Conservation (phyloP, 2,797 vertebrate genomes). For the Labeo calbasu region DNA sequence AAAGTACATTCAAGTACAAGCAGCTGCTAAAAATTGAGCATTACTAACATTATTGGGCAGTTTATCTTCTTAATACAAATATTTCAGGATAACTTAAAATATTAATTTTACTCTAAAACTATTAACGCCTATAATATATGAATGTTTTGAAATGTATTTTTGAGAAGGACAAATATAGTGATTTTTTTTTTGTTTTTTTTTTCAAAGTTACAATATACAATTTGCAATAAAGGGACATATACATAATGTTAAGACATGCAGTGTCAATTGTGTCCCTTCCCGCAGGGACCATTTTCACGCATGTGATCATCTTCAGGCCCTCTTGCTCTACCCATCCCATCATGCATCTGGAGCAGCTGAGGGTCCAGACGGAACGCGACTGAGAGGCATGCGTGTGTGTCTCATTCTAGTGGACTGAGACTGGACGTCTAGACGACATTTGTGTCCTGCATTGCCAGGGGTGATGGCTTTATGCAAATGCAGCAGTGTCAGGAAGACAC, state of each 20-base stretch:
- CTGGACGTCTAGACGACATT: constrained; percentile 93
- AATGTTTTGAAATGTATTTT: neutral
- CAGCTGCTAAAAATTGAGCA: neutral
- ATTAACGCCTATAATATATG: neutral
- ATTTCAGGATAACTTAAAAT: neutral
- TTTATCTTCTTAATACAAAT: neutral
- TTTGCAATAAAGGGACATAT: neutral
- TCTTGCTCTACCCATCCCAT: constrained; percentile 24
- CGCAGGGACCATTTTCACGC: constrained; percentile 29
- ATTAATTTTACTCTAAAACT: neutral
- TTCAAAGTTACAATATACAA: neutral
- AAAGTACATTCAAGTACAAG: neutral
- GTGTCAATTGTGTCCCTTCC: constrained; percentile 19
- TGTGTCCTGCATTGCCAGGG: constrained; percentile 78
- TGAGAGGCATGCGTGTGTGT: constrained; percentile 60
- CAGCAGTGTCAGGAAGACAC: constrained; percentile 76
- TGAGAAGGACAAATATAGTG: neutral
- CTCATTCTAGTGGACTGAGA: constrained; percentile 81
- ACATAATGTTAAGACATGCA: neutral
- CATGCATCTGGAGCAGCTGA: constrained; percentile 44
- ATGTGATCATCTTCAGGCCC: constrained; percentile 25
- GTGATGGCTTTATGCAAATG: constrained; percentile 92
- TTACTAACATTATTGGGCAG: neutral
- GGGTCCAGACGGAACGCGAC: constrained; percentile 36
- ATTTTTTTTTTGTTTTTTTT: neutral